Evolutionary conservation across 2,113 vertebrate species (phyloP).

Genomic region (Percina caprodes): DNA sequence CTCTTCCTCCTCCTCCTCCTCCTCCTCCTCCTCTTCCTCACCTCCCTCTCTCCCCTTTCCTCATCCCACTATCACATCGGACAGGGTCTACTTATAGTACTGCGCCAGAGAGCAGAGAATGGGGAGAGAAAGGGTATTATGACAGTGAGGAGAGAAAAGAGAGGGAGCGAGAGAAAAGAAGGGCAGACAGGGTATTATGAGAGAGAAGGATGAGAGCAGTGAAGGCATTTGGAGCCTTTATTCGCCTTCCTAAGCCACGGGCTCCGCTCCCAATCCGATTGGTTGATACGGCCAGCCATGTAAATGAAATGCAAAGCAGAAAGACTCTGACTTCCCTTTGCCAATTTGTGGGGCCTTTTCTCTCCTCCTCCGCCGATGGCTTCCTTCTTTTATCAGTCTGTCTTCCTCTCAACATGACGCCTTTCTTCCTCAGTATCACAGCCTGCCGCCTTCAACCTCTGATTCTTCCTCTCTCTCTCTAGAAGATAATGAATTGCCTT

Average conservation of each 20-base stretch:
- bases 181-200: conserved; percentile 83
- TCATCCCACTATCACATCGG: conserved; percentile 78
- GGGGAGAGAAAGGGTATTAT: conserved; percentile 80
- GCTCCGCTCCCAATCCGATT: conserved; percentile 84
- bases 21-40: conserved; percentile 14
- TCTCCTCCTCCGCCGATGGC: conserved; percentile 64
- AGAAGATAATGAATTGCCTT: conserved; percentile 72
- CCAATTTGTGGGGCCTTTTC: conserved; percentile 77
- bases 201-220: conserved; percentile 81
- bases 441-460: conserved; percentile 62
- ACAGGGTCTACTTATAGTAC: conserved; percentile 79
- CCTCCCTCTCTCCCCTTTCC: conserved; percentile 14
- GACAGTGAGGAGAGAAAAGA: conserved; percentile 75
- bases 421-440: conserved; percentile 69
- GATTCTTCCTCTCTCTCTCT: conserved; percentile 60
- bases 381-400: conserved; percentile 71
- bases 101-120: conserved; percentile 73
- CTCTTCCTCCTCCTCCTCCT: not conserved
- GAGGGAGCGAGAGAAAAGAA: conserved; percentile 77
- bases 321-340: conserved; percentile 77
- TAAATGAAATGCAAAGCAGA: conserved; percentile 86
- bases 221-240: conserved; percentile 85
- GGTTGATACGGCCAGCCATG: conserved; percentile 82
- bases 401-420: conserved; percentile 60
- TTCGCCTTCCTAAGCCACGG: conserved; percentile 82